Evolutionary conservation across 2,888 invertebrate genomes (phyloP).

Genomic region (Perizoma flavofasciatum): DNA sequence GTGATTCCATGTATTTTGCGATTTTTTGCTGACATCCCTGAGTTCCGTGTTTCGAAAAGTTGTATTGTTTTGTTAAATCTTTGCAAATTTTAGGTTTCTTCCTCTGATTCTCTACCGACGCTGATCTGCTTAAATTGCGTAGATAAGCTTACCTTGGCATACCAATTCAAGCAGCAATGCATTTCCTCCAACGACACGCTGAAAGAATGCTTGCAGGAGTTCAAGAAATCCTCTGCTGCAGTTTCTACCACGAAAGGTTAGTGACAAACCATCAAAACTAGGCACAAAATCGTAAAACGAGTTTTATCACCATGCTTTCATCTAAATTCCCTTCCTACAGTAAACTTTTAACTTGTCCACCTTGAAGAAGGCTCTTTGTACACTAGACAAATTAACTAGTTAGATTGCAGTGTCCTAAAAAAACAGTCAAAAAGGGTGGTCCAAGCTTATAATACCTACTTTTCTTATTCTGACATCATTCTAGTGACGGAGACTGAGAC

Average conservation of each 20-base stretch:
- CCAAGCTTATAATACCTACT: too few relatives aligned
- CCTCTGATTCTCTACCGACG: slow-evolving; percentile 76
- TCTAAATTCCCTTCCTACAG: too few relatives aligned
- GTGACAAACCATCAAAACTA: neutral
- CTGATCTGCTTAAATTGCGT: slow-evolving; percentile 79
- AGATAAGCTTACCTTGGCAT: slow-evolving; percentile 75
- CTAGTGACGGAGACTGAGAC: slow-evolving; percentile 71
- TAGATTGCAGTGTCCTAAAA: too few relatives aligned
- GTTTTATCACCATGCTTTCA: too few relatives aligned
- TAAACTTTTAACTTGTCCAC: too few relatives aligned
- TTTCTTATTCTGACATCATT: slow-evolving; percentile 6
- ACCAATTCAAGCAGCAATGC: slow-evolving; percentile 80
- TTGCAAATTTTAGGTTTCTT: slow-evolving; percentile 65
- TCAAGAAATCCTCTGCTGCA: slow-evolving; percentile 68
- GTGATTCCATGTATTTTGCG: slow-evolving; percentile 62
- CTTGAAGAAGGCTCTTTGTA: too few relatives aligned
- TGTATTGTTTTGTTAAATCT: slow-evolving; percentile 32
- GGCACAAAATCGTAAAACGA: neutral
- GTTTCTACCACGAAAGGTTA: slow-evolving; percentile 61
- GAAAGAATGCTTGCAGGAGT: slow-evolving; percentile 78
- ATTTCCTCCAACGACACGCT: slow-evolving; percentile 75
- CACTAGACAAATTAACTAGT: too few relatives aligned
- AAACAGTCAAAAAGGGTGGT: too few relatives aligned
- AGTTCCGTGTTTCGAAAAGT: slow-evolving; percentile 41
- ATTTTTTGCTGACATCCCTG: slow-evolving; percentile 79